A percentile compares a stretch with the other conserved stretches of the same genome.
Evolutionary conservation across 2,113 vertebrate genomes (phyloP).

Genomic region (Gavialis gangeticus): DNA sequence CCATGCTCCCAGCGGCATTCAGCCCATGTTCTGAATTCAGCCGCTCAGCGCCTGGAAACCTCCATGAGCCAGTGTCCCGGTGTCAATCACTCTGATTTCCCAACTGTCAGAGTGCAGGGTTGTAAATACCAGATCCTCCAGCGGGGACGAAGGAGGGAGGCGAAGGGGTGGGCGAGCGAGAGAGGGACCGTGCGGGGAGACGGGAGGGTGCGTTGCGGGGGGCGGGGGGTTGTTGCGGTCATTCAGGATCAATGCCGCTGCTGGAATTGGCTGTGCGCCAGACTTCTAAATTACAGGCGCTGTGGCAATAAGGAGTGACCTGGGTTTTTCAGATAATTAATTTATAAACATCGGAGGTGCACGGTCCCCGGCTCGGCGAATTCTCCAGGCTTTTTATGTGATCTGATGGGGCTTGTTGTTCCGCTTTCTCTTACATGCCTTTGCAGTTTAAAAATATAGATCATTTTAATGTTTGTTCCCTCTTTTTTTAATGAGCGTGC

Average conservation of each 20-base stretch:
- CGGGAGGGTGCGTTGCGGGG: not conserved
- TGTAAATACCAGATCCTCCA: slow-evolving; percentile 83
- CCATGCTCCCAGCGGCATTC: slow-evolving; percentile 34
- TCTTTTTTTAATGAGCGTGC: fast-evolving
- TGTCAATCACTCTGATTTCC: slow-evolving; percentile 88
- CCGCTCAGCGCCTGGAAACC: slow-evolving; percentile 81
- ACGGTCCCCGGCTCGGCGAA: not conserved
- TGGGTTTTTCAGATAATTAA: slow-evolving; percentile 72
- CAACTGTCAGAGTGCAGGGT: slow-evolving; percentile 77
- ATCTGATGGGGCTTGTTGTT: not conserved
- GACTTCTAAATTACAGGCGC: slow-evolving; percentile 82
- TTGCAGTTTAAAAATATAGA: fast-evolving
- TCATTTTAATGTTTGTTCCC: not conserved
- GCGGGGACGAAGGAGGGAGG: slow-evolving; percentile 15
- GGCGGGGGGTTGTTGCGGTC: slow-evolving; percentile 67
- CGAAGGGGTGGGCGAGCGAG: not conserved
- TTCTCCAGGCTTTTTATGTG: not conserved
- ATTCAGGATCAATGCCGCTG: slow-evolving; percentile 81
- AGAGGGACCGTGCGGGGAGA: not conserved
- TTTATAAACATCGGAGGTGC: slow-evolving; percentile 64
- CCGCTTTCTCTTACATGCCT: fast-evolving
- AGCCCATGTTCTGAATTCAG: slow-evolving; percentile 58
- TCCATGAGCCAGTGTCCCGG: slow-evolving; percentile 81
- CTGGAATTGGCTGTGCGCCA: slow-evolving; percentile 82
- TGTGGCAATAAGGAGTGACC: slow-evolving; percentile 76